Evolutionary conservation across 1,140 invertebrate species (phyloP), one percentile per base, ranked within the genome.

Genomic region (Carposina sasakii): DNA sequence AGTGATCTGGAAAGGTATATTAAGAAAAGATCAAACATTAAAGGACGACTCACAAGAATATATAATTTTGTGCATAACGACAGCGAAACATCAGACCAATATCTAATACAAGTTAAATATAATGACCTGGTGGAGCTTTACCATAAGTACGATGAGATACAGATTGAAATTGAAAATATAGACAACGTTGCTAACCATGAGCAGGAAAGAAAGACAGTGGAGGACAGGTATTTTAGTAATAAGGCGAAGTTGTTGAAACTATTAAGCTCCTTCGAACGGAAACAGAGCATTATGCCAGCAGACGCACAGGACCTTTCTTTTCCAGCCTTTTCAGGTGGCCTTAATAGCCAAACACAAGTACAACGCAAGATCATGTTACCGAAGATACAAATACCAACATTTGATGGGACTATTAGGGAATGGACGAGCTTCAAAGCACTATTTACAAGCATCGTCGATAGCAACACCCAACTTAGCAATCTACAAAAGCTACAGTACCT

Each of bases 361-460:
- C 4, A 13, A 34, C 12, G 3, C 31, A 34, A 34, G 5, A 34
- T 48, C 1, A 58, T 13, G 33, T 31, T 49, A 17, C 56, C 52
- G 4, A 21, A 49, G 26, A 23, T 58, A 1, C 34, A 54, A 17
- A 23, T 54, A 20, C 20, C 44, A 31, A 45, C 17, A 24, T 54
- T 58, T 34, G 30, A 48, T 13, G 51, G 47, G 15, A 47, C 50
- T 24, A 26, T 54, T 9, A 54, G 44, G 34, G n/a, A 49, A 31
- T 58, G 52, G 52, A 21, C 34, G 28, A 36, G 41, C 0, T 54
- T 54, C 31, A 50, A 49, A 30, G 36, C 45, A 26, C 44, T 58
- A 15, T 54, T 58, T 30, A 31, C 48, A 23, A 37, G 22, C 5
- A 15, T 37, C 3, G 47, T 58, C 19, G 41, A 54, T 40, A 41